Base-by-base conservation (phyloP, 2,797 vertebrate genomes). In the Mormyrus proboscirostris region DNA sequence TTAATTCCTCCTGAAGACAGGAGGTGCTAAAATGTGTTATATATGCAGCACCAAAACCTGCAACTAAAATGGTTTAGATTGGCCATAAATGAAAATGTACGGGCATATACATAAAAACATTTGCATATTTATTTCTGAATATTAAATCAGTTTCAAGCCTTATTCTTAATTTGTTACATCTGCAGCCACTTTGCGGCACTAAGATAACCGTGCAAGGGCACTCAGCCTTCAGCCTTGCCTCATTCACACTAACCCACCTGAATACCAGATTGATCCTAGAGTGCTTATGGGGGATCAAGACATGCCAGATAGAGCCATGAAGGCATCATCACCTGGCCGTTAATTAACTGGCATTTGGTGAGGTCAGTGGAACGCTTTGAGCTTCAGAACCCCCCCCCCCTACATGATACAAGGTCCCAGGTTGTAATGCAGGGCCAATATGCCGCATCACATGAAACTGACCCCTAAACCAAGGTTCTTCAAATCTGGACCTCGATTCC, bases 21-120 rank as follows among this genome's bases (percentile, higher is more conserved):
- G 41, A 79, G 86, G 91, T 87, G 65, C 41, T 85, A 85, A 88
- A 14, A 85, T 86, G 19, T 87, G 89, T 10, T n/a, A 91, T 92
- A 93, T 90, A 92, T 92, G 92, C 86, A 89, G 91, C 90, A 91
- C 93, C 93, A 92, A 93, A 94, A 94, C 91, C 91, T 87, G 88
- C 82, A 59, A 92, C 88, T 93, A 93, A 90, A 92, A 92, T 89
- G 90, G 88, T 76, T 90, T 90, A 90, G 44, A 93, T 89, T 89
- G 82, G 65, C 89, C 89, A 55, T 65, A 62, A 65, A 89, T 69
- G 84, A 59, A 89, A 51, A 86, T 73, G 44, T 51, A 51, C 16
- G 49, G 9, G 16, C 38, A 93, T 92, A 90, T 59, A 22, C 57
- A 91, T 93, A 93, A 94, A 93, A 94, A 91, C 90, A 91, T 89